A percentile compares a stretch with the other conserved stretches of the same genome.
These are phyloP conservation scores for Drosophila anomalata DNA, from an alignment of 2,888 invertebrate genomes.

Conservation along the genomic window DNA sequence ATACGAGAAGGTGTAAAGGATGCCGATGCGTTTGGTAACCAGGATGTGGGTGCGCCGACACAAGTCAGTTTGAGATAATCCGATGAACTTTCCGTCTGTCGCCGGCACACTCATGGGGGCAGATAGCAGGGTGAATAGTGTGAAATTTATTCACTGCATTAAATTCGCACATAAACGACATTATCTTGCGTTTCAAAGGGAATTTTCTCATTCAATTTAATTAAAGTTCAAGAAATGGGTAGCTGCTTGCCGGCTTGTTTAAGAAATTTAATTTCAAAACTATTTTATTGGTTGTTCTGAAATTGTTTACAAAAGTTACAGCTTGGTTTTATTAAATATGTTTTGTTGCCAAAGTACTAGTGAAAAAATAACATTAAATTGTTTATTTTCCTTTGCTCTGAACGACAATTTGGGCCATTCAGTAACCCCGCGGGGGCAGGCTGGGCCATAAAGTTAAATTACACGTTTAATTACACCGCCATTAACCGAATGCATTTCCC, in stretches of 20 bases:
- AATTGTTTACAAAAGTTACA: neutral
- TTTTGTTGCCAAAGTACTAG: neutral
- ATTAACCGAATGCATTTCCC: conserved; percentile 35
- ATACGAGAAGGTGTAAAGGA: conserved; percentile 11
- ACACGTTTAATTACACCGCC: conserved; percentile 28
- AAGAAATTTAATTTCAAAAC: neutral
- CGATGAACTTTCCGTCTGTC: conserved; percentile 22
- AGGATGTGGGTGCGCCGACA: conserved; percentile 9
- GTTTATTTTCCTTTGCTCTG: neutral
- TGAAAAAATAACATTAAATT: conserved; percentile 6
- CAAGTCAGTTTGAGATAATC: conserved; percentile 42
- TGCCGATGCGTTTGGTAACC: conserved; percentile 5
- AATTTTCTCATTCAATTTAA: conserved; percentile 2
- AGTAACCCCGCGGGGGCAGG: neutral
- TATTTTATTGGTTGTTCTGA: neutral
- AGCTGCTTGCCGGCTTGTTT: neutral
- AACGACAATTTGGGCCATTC: neutral
- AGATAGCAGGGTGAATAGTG: conserved; percentile 17
- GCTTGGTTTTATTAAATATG: neutral
- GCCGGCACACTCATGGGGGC: conserved; percentile 33
- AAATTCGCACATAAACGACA: conserved; percentile 15
- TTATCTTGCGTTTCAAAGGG: neutral
- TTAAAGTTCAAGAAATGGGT: neutral
- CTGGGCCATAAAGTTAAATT: conserved; percentile 22
- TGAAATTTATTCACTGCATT: conserved; percentile 21